Evolutionary conservation across 2,797 vertebrate genomes (phyloP).

Genomic region (Poeciliopsis turneri): DNA sequence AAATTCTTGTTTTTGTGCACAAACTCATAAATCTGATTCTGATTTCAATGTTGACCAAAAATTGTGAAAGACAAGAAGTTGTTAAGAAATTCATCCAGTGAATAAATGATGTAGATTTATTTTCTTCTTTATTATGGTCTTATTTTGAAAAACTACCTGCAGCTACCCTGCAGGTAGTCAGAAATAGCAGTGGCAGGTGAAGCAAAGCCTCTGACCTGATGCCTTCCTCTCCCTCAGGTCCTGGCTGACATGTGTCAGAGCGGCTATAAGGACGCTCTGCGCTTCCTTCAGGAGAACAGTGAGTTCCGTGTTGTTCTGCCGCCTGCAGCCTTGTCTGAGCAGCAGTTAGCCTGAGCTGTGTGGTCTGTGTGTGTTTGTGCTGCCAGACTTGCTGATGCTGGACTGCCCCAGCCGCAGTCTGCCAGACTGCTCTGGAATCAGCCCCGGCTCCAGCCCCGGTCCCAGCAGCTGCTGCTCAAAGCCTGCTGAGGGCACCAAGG

Average conservation of each 20-base stretch:
- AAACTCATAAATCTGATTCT: too few relatives aligned
- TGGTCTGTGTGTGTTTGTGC: constrained; percentile 21
- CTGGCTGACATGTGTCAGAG: constrained; percentile 89
- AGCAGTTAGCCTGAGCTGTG: not conserved
- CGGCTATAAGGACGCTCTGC: constrained; percentile 89
- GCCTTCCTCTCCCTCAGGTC: constrained; percentile 73
- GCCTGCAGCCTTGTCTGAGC: not conserved
- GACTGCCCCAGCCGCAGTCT: constrained; percentile 61
- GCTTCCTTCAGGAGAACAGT: constrained; percentile 90
- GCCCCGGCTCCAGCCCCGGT: too few relatives aligned
- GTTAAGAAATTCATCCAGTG: not conserved
- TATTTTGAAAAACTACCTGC: not conserved
- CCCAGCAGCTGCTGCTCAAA: constrained; percentile 65
- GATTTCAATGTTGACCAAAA: too few relatives aligned
- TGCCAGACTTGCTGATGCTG: constrained; percentile 81
- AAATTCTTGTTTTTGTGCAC: too few relatives aligned
- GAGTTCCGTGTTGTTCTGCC: constrained; percentile 44
- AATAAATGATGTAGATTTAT: not conserved
- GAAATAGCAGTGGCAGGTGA: not conserved
- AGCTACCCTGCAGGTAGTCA: not conserved
- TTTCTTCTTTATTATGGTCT: not conserved
- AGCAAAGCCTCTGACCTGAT: not conserved
- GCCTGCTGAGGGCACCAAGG: constrained; percentile 66
- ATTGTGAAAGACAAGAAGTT: not conserved
- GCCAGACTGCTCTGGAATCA: constrained; percentile 25